These are phyloP conservation scores for Sebastes jordani DNA, from an alignment of 2,797 vertebrate species.

Conservation along the genomic window DNA sequence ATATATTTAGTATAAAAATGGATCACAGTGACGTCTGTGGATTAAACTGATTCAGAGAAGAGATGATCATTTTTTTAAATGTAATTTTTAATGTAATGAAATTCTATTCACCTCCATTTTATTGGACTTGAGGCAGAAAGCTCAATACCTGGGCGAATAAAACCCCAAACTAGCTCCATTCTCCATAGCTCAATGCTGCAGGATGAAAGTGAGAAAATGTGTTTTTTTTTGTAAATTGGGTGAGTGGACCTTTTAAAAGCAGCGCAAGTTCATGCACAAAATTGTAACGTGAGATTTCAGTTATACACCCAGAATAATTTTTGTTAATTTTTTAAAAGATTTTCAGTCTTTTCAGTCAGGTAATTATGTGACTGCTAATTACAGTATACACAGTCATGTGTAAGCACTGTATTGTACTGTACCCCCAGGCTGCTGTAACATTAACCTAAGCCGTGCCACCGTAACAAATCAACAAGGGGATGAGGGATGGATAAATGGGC, in stretches of 20 bases:
- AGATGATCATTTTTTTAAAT: not conserved
- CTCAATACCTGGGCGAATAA: not conserved
- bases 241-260: too few species aligned
- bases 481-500: constrained; percentile 60
- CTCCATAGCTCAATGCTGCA: not conserved
- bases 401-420: constrained; percentile 3
- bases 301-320: not conserved
- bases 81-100: not conserved
- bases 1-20: not conserved
- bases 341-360: not conserved
- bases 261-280: not conserved
- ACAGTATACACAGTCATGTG: constrained; percentile 14
- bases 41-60: not conserved
- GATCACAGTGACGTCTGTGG: not conserved
- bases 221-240: not conserved
- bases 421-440: constrained; percentile 61
- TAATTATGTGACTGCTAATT: not conserved
- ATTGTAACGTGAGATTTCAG: not conserved
- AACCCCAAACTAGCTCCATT: not conserved
- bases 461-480: constrained; percentile 63
- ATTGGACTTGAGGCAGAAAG: not conserved
- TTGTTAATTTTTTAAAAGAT: not conserved
- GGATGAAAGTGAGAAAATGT: not conserved
- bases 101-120: not conserved
- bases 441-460: constrained; percentile 63